phyloP scores from a whole-genome alignment of 2,113 vertebrate genomes.

The Mungos mungo region DNA sequence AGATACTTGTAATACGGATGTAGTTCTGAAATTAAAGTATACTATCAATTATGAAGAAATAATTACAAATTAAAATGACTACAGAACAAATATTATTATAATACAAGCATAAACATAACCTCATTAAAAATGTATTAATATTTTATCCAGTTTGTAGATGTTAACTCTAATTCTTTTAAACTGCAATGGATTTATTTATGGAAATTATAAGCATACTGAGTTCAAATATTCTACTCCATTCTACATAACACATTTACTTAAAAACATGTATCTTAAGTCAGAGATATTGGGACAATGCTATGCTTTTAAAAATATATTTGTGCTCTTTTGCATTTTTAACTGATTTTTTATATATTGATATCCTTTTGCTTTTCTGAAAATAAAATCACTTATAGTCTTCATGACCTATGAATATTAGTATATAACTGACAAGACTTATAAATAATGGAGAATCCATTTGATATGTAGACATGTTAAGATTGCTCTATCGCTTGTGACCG shows the following conservation, averaged over 20 bases:
- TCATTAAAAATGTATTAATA: conserved; percentile 43
- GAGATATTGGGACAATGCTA: neutral
- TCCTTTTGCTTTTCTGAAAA: conserved; percentile 35
- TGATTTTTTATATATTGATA: neutral
- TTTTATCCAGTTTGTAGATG: conserved; percentile 1
- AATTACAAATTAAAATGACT: conserved; percentile 42
- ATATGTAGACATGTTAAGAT: conserved; percentile 9
- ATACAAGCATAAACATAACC: conserved; percentile 41
- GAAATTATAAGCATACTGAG: neutral
- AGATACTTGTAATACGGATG: neutral
- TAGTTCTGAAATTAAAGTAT: conserved; percentile 35
- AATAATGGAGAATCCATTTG: conserved; percentile 38
- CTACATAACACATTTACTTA: neutral
- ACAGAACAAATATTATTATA: neutral
- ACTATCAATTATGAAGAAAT: neutral
- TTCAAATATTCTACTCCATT: conserved; percentile 15
- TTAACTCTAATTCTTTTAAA: conserved; percentile 42
- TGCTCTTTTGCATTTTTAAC: neutral
- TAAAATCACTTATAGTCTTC: neutral
- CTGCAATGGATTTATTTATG: neutral
- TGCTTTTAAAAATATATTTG: neutral
- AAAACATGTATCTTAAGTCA: neutral
- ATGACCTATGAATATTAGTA: neutral
- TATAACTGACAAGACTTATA: conserved; percentile 9
- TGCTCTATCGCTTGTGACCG: conserved; percentile 14